Percentiles rank a stretch among this genome's conserved stretches.
These are phyloP conservation scores for Ancistrus triradiatus DNA, from an alignment of 2,113 vertebrate genomes.

Conservation along the genomic window DNA sequence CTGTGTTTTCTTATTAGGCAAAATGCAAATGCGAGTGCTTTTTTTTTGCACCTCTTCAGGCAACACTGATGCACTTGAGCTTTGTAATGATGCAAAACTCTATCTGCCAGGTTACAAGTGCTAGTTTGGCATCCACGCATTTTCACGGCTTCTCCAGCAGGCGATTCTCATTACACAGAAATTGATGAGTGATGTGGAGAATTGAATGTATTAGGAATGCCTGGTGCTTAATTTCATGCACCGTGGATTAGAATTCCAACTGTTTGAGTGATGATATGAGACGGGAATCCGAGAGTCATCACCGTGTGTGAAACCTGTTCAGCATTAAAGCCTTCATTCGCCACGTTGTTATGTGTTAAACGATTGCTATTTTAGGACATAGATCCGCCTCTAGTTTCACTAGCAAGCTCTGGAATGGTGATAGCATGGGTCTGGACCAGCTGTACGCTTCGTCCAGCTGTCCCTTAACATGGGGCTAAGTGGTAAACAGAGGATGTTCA, in stretches of 20 bases:
- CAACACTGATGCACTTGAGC: conserved; percentile 29
- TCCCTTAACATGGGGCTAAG: too few species aligned
- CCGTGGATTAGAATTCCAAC: conserved; percentile 43
- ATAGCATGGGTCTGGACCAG: too few species aligned
- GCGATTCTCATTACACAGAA: conserved; percentile 56
- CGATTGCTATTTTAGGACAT: not conserved
- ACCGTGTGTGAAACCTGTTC: conserved; percentile 3
- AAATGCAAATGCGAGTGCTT: conserved; percentile 25
- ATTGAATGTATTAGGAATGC: conserved; percentile 57
- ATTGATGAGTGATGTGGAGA: conserved; percentile 58
- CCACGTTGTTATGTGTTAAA: not conserved
- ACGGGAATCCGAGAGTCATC: not conserved
- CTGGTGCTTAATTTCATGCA: conserved; percentile 58
- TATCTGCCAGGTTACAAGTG: conserved; percentile 34
- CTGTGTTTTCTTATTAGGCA: conserved; percentile 7
- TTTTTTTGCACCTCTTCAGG: conserved; percentile 10
- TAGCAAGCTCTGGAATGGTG: not conserved
- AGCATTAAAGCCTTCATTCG: not conserved
- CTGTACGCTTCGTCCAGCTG: too few species aligned
- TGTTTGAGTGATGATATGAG: conserved; percentile 23
- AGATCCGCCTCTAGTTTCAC: not conserved
- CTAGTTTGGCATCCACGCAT: conserved; percentile 44
- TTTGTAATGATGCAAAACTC: conserved; percentile 32
- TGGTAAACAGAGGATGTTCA: too few species aligned
- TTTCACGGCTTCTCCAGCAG: conserved; percentile 52